Percentiles rank a stretch among this genome's conserved stretches.
phyloP scores from a whole-genome alignment of 2,797 vertebrate genomes.

The Sylvilagus floridanus region DNA sequence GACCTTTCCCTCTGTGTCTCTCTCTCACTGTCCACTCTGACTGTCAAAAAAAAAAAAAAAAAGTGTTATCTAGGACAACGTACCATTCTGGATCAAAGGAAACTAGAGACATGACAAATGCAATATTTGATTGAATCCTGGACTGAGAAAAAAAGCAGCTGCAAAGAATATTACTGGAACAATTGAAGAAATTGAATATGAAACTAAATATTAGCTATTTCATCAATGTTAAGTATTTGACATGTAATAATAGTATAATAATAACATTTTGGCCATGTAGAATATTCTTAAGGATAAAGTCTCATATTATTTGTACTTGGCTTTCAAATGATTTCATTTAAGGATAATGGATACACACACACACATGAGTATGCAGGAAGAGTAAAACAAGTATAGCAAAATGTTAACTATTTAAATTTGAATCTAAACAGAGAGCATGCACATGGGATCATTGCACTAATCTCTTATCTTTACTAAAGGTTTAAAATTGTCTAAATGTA shows the following conservation, averaged over 20 bases:
- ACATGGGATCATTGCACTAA: not conserved
- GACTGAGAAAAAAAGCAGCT: not conserved
- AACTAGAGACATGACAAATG: too few relatives aligned
- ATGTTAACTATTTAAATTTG: not conserved
- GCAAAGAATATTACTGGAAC: not conserved
- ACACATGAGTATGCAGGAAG: not conserved
- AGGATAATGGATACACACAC: not conserved
- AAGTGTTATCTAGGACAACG: too few relatives aligned
- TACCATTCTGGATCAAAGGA: not conserved
- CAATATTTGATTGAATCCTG: too few relatives aligned
- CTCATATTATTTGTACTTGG: not conserved
- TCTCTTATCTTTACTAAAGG: not conserved
- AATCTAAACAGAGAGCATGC: not conserved
- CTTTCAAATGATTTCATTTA: conserved; percentile 20
- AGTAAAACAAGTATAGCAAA: not conserved
- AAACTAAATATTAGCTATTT: conserved; percentile 16
- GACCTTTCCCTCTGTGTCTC: too few relatives aligned
- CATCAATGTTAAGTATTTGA: not conserved
- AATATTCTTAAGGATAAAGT: not conserved
- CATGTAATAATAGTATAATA: not conserved
- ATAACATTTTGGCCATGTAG: not conserved
- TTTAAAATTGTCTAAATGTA: conserved; percentile 3
- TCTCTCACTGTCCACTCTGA: too few relatives aligned
- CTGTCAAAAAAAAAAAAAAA: too few relatives aligned
- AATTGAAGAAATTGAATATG: not conserved